These are phyloP conservation scores for Metacarcinus magister DNA, from an alignment of 2,888 invertebrate genomes.

Conservation along the genomic window DNA sequence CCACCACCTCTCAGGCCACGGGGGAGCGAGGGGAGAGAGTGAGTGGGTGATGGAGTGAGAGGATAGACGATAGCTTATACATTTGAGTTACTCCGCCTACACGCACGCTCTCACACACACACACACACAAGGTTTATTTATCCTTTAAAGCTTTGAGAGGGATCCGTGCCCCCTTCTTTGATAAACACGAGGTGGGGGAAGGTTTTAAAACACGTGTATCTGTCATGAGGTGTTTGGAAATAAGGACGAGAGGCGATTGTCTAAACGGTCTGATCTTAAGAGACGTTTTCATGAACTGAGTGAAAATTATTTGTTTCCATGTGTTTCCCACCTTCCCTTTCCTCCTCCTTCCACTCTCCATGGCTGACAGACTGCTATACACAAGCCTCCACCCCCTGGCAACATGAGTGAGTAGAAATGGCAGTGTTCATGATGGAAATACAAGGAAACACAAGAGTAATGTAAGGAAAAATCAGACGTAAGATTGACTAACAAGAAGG, in stretches of 20 bases:
- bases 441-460: not conserved
- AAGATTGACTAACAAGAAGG: not conserved
- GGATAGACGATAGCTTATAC: not conserved
- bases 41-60: not conserved
- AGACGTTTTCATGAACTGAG: too few relatives aligned
- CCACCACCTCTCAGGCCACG: not conserved
- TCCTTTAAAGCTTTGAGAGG: not conserved
- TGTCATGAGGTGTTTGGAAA: not conserved
- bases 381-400: not conserved
- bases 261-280: too few relatives aligned
- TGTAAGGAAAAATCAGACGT: not conserved
- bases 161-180: not conserved
- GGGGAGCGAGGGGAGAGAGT: not conserved
- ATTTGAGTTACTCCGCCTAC: too few relatives aligned
- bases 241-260: not conserved
- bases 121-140: not conserved
- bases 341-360: not conserved
- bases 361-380: not conserved
- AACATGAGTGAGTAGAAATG: not conserved
- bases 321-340: not conserved
- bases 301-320: too few relatives aligned
- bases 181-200: not conserved
- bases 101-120: too few relatives aligned
- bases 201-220: not conserved
- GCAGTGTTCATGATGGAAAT: not conserved